phyloP scores from a whole-genome alignment of 2,113 vertebrate species.

The Chunga burmeisteri region DNA sequence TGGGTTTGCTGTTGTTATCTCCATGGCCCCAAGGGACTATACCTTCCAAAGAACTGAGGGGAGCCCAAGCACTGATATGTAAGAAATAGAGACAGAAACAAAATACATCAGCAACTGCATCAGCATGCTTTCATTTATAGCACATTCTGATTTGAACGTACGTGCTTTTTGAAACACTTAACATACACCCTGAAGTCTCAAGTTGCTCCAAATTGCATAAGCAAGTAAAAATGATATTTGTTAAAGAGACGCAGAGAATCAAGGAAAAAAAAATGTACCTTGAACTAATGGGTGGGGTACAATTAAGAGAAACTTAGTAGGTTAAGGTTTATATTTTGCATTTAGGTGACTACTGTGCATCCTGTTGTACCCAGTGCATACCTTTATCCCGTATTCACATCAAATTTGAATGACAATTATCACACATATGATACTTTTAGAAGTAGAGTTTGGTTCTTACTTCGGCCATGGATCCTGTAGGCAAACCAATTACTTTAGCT shows the following conservation, averaged over 20 bases:
- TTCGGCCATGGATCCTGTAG: not conserved
- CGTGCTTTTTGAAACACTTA: not conserved
- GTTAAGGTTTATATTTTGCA: not conserved
- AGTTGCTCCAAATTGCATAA: not conserved
- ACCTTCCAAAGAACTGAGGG: slow-evolving; percentile 1
- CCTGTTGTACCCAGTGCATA: not conserved
- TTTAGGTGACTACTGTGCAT: not conserved
- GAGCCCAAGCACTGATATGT: not conserved
- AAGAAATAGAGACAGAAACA: slow-evolving; percentile 26
- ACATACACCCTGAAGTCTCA: not conserved
- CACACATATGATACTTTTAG: not conserved
- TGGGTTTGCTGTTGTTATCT: slow-evolving; percentile 60
- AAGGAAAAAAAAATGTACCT: not conserved
- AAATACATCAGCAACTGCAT: slow-evolving; percentile 8
- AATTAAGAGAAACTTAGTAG: not conserved
- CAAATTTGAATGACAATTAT: not conserved
- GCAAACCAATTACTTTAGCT: not conserved
- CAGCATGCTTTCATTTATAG: not conserved
- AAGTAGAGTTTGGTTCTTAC: not conserved
- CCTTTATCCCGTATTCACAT: not conserved
- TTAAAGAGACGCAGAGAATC: not conserved
- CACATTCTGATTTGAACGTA: not conserved
- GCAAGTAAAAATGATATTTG: slow-evolving; percentile 5
- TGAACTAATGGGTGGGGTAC: not conserved
- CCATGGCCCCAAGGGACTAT: slow-evolving; percentile 28